Evolutionary conservation across 2,888 invertebrate genomes (phyloP).

Genomic region (Lutraria lutraria): DNA sequence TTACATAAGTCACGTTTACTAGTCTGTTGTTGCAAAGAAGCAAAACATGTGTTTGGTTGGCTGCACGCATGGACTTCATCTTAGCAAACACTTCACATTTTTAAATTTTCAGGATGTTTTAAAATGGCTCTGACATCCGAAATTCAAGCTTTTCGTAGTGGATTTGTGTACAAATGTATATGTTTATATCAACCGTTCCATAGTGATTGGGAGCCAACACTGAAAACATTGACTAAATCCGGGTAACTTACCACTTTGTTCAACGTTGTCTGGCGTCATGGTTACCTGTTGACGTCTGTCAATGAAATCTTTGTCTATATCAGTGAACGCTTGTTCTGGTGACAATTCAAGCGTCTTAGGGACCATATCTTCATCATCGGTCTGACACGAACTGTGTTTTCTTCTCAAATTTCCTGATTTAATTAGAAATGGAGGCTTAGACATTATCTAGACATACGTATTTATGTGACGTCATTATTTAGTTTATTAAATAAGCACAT

Average conservation of each 20-base stretch:
- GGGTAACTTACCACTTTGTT: neutral
- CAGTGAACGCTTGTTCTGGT: conserved; percentile 80
- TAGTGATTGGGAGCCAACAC: too few relatives aligned
- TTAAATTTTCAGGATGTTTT: too few relatives aligned
- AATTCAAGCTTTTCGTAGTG: too few relatives aligned
- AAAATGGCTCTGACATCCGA: too few relatives aligned
- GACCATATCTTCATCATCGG: conserved; percentile 12
- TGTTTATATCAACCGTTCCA: too few relatives aligned
- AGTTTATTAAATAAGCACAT: neutral
- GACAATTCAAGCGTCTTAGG: conserved; percentile 80
- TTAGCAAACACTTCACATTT: too few relatives aligned
- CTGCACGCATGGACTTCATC: too few relatives aligned
- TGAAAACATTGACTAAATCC: too few relatives aligned
- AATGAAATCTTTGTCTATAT: conserved; percentile 70
- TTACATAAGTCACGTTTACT: too few relatives aligned
- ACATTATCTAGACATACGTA: neutral
- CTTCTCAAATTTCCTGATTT: conserved; percentile 16
- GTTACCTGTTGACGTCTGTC: conserved; percentile 44
- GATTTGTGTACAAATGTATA: too few relatives aligned
- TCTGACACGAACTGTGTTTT: conserved; percentile 46
- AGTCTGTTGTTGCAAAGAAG: too few relatives aligned
- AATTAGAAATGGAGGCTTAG: neutral
- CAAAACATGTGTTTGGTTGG: too few relatives aligned
- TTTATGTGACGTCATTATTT: neutral
- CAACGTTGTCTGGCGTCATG: neutral